phyloP scores from a whole-genome alignment of 2,113 vertebrate species.

The Peromyscus polionotus region DNA sequence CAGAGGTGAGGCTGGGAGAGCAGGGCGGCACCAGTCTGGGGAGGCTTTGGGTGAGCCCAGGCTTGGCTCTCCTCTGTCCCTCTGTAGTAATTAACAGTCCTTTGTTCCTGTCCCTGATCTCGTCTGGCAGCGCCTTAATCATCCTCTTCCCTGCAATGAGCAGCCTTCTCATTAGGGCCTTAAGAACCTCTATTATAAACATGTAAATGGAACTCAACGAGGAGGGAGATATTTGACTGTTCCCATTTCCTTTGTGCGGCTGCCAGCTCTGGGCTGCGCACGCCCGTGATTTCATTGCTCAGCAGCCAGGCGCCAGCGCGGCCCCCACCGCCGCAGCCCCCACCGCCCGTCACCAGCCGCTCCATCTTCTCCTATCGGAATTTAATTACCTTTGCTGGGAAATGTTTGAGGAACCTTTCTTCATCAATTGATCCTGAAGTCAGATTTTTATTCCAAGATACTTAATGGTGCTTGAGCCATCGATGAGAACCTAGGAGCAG shows the following conservation, averaged over 20 bases:
- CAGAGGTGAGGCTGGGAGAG: not conserved
- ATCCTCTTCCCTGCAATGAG: constrained; percentile 85
- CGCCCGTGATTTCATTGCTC: constrained; percentile 69
- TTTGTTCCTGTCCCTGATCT: constrained; percentile 83
- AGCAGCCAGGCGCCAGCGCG: constrained; percentile 73
- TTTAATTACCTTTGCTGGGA: constrained; percentile 72
- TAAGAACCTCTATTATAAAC: constrained; percentile 88
- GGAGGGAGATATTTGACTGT: constrained; percentile 88
- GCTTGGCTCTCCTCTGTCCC: constrained; percentile 68
- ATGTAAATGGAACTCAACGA: constrained; percentile 88
- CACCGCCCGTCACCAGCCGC: constrained; percentile 60
- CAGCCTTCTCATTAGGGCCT: constrained; percentile 89
- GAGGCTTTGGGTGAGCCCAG: constrained; percentile 18
- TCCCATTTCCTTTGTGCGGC: constrained; percentile 88
- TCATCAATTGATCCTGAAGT: constrained; percentile 68
- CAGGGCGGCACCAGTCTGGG: not conserved
- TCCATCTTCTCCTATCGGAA: constrained; percentile 76
- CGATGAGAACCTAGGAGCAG: constrained; percentile 1
- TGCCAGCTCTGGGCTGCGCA: constrained; percentile 81
- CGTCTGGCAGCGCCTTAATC: constrained; percentile 85
- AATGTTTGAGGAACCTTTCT: constrained; percentile 73
- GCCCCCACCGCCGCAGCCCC: constrained; percentile 59
- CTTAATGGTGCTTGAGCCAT: constrained; percentile 43
- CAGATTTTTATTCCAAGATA: constrained; percentile 58
- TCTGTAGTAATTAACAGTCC: constrained; percentile 85